These are phyloP conservation scores for Geophilus truncorum DNA, from an alignment of 2,888 invertebrate genomes.

Conservation along the genomic window DNA sequence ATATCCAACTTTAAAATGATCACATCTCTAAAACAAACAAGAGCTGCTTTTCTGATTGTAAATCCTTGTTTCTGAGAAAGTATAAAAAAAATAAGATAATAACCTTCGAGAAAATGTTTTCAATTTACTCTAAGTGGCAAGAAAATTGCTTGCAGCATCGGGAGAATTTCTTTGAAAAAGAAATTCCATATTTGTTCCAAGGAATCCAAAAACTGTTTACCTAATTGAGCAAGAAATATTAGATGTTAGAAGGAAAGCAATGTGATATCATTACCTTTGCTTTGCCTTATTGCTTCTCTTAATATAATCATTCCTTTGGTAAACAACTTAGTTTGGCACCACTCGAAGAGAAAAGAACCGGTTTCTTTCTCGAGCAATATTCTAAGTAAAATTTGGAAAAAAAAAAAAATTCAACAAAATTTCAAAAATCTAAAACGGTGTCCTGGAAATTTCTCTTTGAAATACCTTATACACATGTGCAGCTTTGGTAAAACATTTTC, in stretches of 20 bases:
- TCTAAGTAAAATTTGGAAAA: no score
- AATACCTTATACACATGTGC: conserved; percentile 37
- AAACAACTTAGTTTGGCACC: conserved; percentile 35
- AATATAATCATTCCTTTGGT: not conserved
- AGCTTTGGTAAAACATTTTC: conserved; percentile 31
- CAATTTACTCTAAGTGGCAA: conserved; percentile 36
- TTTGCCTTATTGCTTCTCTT: conserved; percentile 33
- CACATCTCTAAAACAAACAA: conserved; percentile 37
- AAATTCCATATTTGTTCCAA: conserved; percentile 35
- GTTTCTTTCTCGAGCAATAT: conserved; percentile 36
- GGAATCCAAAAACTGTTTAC: not conserved
- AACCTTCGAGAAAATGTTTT: no score
- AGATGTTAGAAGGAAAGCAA: no score
- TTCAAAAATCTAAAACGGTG: not conserved
- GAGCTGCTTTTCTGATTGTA: conserved; percentile 34
- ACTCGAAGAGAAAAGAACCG: conserved; percentile 37
- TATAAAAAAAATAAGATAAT: no score
- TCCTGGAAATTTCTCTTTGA: not conserved
- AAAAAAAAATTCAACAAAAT: not conserved
- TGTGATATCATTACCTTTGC: not conserved
- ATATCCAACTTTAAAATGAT: conserved; percentile 36
- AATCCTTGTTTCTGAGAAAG: conserved; percentile 34
- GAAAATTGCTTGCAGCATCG: conserved; percentile 36
- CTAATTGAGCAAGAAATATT: no score
- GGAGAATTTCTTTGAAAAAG: conserved; percentile 35